Evolutionary conservation across 1,140 invertebrate species (phyloP).

Genomic region (Portunus trituberculatus): DNA sequence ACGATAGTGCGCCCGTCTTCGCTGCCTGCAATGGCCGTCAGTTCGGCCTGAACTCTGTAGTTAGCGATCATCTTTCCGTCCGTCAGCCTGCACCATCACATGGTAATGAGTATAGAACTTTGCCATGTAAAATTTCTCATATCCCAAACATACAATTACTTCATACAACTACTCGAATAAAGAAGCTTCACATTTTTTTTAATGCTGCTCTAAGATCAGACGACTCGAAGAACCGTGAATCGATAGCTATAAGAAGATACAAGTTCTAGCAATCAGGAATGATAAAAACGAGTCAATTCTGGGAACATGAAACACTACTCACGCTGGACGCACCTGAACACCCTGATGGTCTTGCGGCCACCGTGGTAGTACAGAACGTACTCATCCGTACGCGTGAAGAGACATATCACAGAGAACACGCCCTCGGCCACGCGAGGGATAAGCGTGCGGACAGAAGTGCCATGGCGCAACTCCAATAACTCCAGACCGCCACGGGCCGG

Average conservation of each 20-base stretch:
- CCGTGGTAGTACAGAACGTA: constrained; percentile 99
- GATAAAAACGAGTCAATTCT: background rate
- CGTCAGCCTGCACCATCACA: constrained; percentile 83
- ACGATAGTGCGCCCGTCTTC: constrained; percentile 91
- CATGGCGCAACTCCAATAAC: constrained; percentile 83
- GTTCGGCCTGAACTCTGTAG: constrained; percentile 94
- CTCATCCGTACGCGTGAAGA: constrained; percentile 96
- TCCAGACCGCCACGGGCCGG: constrained; percentile 95
- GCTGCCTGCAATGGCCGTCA: constrained; percentile 91
- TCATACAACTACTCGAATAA: too few relatives aligned
- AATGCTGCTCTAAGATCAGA: too few relatives aligned
- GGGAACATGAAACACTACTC: constrained; percentile 78
- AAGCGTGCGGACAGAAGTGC: constrained; percentile 81
- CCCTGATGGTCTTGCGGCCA: constrained; percentile 93
- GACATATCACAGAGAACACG: constrained; percentile 96
- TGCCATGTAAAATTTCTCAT: too few relatives aligned
- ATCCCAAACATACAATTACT: too few relatives aligned
- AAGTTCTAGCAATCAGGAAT: too few relatives aligned
- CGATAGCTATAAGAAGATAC: too few relatives aligned
- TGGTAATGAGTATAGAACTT: too few relatives aligned
- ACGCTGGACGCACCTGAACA: constrained; percentile 86
- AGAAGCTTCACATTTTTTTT: too few relatives aligned
- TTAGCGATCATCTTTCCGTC: constrained; percentile 96
- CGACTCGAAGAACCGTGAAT: too few relatives aligned
- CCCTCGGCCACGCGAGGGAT: constrained; percentile 91